These are phyloP conservation scores for Euglossa dilemma DNA, from an alignment of 1,140 invertebrate species.

Conservation along the genomic window DNA sequence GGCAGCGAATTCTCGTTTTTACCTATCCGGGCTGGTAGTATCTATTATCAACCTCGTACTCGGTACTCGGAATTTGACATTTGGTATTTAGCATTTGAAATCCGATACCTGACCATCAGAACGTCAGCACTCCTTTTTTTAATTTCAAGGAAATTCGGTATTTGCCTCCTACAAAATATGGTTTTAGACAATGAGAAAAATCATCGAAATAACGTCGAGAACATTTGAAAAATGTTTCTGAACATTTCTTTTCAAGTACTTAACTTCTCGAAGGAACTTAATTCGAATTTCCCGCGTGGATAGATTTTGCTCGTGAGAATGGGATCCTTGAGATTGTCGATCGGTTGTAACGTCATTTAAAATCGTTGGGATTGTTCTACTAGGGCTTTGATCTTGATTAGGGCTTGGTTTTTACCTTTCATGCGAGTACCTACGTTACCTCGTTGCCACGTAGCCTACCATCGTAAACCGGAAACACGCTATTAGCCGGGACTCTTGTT, in stretches of 20 bases:
- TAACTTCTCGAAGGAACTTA: neutral
- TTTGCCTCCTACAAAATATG: no score
- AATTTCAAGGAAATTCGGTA: no score
- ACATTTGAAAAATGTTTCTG: no score
- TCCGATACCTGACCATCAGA: neutral
- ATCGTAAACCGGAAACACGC: slow-evolving; percentile 53
- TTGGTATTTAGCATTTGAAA: neutral
- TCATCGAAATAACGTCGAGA: no score
- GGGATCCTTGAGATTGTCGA: neutral
- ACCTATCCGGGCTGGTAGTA: neutral
- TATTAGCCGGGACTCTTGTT: slow-evolving; percentile 58
- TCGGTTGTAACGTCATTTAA: neutral
- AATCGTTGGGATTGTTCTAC: neutral
- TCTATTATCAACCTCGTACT: neutral
- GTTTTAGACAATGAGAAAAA: no score
- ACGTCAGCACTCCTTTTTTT: neutral
- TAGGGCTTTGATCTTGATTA: slow-evolving; percentile 19
- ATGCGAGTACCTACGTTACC: slow-evolving; percentile 2
- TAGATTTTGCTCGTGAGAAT: neutral
- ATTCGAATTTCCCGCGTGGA: neutral
- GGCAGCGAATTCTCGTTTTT: neutral
- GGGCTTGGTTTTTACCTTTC: slow-evolving; percentile 28
- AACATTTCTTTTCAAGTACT: neutral
- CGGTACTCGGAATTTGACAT: neutral
- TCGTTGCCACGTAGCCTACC: slow-evolving; percentile 33